A percentile compares a stretch with the other conserved stretches of the same genome.
These are phyloP conservation scores for Glandiceps talaboti DNA, from an alignment of 53 echinoderm and acorn worm genomes.

Conservation along the genomic window DNA sequence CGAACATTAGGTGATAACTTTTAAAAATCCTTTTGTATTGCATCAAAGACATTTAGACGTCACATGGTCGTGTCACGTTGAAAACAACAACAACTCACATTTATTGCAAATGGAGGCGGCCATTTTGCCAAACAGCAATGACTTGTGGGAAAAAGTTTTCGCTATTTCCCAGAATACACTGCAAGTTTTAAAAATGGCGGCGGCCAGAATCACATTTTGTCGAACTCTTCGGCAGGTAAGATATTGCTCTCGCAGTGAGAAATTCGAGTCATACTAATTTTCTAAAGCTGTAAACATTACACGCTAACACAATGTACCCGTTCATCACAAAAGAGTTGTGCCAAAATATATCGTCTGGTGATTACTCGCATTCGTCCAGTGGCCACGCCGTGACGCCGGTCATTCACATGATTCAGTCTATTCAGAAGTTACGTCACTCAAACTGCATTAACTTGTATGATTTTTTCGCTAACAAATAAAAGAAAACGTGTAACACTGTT, in stretches of 20 bases:
- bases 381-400: neutral
- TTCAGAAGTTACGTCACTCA: too few species aligned
- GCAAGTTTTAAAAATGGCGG: neutral
- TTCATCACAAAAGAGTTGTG: too few species aligned
- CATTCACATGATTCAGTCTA: too few species aligned
- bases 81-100: neutral
- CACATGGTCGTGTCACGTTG: neutral
- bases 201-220: neutral
- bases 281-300: too few species aligned
- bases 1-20: too few species aligned
- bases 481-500: too few species aligned
- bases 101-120: neutral
- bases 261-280: too few species aligned
- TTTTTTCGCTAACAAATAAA: too few species aligned
- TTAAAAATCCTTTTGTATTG: neutral
- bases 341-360: neutral
- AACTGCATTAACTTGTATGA: too few species aligned
- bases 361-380: neutral
- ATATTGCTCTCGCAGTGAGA: neutral
- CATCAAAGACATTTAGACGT: neutral
- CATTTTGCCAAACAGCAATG: neutral
- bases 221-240: neutral
- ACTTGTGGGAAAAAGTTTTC: neutral
- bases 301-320: too few species aligned
- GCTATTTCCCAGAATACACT: neutral